Percentiles rank a stretch among this genome's conserved stretches.
phyloP scores from a whole-genome alignment of 2,888 invertebrate genomes.

The Drosophila setosimentum region DNA sequence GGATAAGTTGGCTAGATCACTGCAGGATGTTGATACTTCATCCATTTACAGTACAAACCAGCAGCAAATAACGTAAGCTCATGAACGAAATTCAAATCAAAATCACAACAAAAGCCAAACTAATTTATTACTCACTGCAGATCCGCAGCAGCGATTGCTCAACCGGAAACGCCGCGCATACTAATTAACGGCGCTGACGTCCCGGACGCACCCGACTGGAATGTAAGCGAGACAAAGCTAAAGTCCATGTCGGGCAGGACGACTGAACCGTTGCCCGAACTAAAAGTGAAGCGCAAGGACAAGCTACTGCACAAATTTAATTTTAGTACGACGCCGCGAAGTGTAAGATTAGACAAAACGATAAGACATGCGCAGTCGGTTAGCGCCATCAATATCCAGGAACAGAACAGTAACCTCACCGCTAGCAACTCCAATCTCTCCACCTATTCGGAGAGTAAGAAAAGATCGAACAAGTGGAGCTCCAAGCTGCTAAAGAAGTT shows the following conservation, averaged over 20 bases:
- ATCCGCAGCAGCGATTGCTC: conserved; percentile 10
- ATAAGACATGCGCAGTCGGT: conserved; percentile 75
- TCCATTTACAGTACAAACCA: conserved; percentile 39
- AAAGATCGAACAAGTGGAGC: conserved; percentile 71
- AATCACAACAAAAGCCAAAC: not conserved
- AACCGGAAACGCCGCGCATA: conserved; percentile 59
- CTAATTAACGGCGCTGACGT: conserved; percentile 61
- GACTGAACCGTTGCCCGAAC: conserved; percentile 51
- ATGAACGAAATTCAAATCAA: not conserved
- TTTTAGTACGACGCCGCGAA: conserved; percentile 42
- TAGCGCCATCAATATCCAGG: conserved; percentile 68
- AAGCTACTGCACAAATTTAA: conserved; percentile 50
- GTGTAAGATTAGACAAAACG: conserved; percentile 35
- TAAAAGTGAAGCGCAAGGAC: conserved; percentile 51
- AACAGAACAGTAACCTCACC: conserved; percentile 58
- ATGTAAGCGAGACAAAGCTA: conserved; percentile 29
- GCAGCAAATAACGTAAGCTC: conserved; percentile 50
- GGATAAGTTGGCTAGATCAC: conserved; percentile 88
- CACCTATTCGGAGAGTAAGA: conserved; percentile 67
- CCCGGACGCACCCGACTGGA: conserved; percentile 37
- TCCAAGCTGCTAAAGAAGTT: conserved; percentile 74
- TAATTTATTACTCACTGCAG: conserved; percentile 6
- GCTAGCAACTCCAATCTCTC: conserved; percentile 73
- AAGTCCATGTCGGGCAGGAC: conserved; percentile 51
- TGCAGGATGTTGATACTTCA: conserved; percentile 67